Evolutionary conservation across 2,888 invertebrate genomes (phyloP).

Genomic region (Idaea biselata): DNA sequence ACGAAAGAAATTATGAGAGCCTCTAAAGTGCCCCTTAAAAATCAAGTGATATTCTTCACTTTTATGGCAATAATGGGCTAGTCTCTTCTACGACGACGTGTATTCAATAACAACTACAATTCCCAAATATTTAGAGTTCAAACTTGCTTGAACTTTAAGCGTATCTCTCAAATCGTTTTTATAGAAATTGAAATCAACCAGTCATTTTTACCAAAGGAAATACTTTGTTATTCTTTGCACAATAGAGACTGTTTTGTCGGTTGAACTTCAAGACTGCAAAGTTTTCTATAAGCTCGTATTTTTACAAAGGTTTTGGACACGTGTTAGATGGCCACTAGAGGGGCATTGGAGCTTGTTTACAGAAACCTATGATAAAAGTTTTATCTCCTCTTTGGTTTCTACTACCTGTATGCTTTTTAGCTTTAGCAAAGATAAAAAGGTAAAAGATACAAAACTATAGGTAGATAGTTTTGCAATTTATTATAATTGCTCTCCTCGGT

Average conservation of each 20-base stretch:
- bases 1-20: constrained; percentile 58
- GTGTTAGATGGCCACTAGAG: constrained; percentile 75
- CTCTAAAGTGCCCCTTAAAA: constrained; percentile 75
- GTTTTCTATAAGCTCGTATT: neutral
- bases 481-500: neutral
- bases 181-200: neutral
- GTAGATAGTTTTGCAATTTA: neutral
- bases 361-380: constrained; percentile 48
- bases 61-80: constrained; percentile 45
- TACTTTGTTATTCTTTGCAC: neutral
- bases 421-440: neutral
- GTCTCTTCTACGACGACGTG: constrained; percentile 19
- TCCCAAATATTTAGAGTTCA: fast-evolving
- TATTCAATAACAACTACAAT: constrained; percentile 14
- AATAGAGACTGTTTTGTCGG: neutral
- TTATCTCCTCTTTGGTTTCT: constrained; percentile 37
- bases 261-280: neutral
- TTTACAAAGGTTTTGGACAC: constrained; percentile 57
- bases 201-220: neutral
- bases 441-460: neutral
- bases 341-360: constrained; percentile 60
- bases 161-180: neutral
- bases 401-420: constrained; percentile 16
- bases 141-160: neutral
- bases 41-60: constrained; percentile 76